Evolutionary conservation across 2,113 vertebrate species (phyloP).

Genomic region (Psilopsiagon aymara): DNA sequence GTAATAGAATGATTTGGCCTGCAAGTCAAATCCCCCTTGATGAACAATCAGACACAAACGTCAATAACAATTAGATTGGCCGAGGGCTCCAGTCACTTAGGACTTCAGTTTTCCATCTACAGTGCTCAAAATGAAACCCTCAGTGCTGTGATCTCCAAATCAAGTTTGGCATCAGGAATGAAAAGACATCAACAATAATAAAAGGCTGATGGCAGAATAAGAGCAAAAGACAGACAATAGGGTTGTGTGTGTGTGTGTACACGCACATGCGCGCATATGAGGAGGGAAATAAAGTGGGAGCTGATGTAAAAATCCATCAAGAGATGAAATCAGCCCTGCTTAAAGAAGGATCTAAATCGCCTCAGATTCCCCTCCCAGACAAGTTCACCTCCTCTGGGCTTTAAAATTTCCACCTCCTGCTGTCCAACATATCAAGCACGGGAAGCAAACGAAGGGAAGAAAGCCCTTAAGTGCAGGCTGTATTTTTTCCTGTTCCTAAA

Average conservation of each 20-base stretch:
- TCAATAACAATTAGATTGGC: conserved; percentile 88
- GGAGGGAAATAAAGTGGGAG: neutral
- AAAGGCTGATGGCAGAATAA: conserved; percentile 64
- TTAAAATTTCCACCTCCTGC: conserved; percentile 47
- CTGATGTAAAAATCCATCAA: conserved; percentile 36
- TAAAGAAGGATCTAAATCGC: neutral
- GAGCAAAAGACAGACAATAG: conserved; percentile 39
- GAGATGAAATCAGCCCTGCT: neutral
- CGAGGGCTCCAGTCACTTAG: conserved; percentile 81
- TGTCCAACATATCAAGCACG: conserved; percentile 21
- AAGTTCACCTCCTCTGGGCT: conserved; percentile 34
- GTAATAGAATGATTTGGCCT: conserved; percentile 78
- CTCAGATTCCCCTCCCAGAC: neutral
- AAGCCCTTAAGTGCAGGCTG: conserved; percentile 47
- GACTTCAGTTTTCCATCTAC: conserved; percentile 76
- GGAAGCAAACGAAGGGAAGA: conserved; percentile 30
- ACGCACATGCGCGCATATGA: neutral
- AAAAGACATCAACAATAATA: conserved; percentile 82
- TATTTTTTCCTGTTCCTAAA: conserved; percentile 64
- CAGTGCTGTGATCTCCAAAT: conserved; percentile 73
- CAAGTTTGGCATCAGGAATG: conserved; percentile 81
- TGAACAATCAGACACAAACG: conserved; percentile 82
- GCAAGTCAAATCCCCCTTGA: conserved; percentile 74
- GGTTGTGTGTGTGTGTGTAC: neutral
- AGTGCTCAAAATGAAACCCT: conserved; percentile 70